A percentile compares a stretch with the other conserved stretches of the same genome.
These are phyloP conservation scores for Machaerirhynchus nigripectus DNA, from an alignment of 2,113 vertebrate genomes.

Conservation along the genomic window DNA sequence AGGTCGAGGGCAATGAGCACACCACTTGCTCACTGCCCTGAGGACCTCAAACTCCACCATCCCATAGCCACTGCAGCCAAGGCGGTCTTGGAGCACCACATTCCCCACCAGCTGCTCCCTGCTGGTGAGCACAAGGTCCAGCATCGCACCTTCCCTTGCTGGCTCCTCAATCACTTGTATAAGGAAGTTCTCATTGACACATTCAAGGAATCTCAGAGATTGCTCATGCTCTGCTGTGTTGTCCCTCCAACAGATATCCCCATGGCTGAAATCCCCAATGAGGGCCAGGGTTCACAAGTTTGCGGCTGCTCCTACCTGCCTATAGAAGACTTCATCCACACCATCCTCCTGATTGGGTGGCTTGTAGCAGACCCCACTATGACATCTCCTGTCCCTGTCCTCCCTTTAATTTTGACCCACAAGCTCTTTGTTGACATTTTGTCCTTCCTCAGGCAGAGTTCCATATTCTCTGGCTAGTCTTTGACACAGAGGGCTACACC, in stretches of 20 bases:
- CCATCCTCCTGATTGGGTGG: neutral
- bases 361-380: neutral
- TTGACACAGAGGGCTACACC: neutral
- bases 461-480: neutral
- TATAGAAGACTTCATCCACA: neutral
- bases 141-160: neutral
- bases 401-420: neutral
- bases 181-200: neutral
- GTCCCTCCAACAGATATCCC: neutral
- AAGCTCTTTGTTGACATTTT: neutral
- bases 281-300: neutral
- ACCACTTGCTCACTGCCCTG: neutral
- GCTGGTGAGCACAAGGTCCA: neutral
- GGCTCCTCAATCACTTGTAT: neutral
- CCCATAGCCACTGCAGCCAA: neutral
- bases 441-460: neutral
- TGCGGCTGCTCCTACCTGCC: neutral
- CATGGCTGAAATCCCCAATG: neutral
- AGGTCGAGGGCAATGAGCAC: neutral
- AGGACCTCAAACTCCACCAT: neutral
- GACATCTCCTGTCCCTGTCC: neutral
- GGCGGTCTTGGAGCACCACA: neutral
- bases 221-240: neutral
- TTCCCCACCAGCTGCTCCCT: neutral
- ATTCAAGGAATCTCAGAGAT: neutral